These are phyloP conservation scores for Fabriciana adippe DNA, from an alignment of 2,888 invertebrate genomes.

Conservation along the genomic window DNA sequence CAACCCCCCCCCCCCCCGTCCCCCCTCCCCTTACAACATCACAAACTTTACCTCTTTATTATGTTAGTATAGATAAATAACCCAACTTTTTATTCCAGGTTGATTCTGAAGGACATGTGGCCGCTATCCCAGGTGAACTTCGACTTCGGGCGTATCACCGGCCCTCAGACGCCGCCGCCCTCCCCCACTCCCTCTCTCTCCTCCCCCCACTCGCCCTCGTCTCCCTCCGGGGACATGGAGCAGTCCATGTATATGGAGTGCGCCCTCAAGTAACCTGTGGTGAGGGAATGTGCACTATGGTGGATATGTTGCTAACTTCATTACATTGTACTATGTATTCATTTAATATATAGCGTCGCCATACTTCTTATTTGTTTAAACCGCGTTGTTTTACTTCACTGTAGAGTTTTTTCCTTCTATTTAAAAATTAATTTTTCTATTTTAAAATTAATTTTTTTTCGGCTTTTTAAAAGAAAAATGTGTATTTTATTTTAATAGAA, in stretches of 20 bases:
- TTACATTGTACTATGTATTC: not conserved
- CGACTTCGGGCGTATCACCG: constrained; percentile 47
- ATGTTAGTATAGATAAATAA: too few relatives aligned
- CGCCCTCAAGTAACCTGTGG: constrained; percentile 70
- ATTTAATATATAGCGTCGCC: not conserved
- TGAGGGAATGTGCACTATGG: not conserved
- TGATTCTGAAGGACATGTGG: constrained; percentile 81
- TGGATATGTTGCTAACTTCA: constrained; percentile 1
- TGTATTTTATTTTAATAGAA: too few relatives aligned
- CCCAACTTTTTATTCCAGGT: constrained; percentile 59
- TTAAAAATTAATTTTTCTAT: too few relatives aligned
- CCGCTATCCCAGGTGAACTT: constrained; percentile 83
- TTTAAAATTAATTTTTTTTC: too few relatives aligned
- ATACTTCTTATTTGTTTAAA: too few relatives aligned
- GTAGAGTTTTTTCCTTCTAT: too few relatives aligned
- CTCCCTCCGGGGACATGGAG: constrained; percentile 34
- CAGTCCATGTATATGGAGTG: constrained; percentile 70
- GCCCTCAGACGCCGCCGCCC: constrained; percentile 38
- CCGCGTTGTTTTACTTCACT: too few relatives aligned
- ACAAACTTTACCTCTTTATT: too few relatives aligned
- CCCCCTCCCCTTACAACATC: too few relatives aligned
- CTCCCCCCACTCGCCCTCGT: constrained; percentile 38
- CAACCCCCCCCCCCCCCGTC: too few relatives aligned
- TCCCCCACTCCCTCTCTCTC: constrained; percentile 37
- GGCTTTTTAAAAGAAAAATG: too few relatives aligned